Evolutionary conservation across 2,888 invertebrate genomes (phyloP), one percentile per base, ranked within the genome.

Genomic region (Andrena marginata): DNA sequence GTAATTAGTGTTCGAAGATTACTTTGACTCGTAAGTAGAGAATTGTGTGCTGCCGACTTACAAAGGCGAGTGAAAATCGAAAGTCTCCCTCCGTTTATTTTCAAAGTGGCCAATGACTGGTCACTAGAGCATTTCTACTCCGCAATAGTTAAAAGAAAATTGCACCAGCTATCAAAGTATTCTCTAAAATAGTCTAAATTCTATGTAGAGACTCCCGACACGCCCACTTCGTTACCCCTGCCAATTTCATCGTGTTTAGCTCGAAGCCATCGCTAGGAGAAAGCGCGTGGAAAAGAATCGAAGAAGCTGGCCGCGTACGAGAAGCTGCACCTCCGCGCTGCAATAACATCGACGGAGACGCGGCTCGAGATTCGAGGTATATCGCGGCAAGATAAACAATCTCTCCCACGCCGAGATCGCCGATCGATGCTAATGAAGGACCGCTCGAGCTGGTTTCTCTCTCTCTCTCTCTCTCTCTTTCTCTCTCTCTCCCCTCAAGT

Each of bases 351-450:
- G 80, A 51, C 60, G 64, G 64, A 77, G 48, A 35, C 84, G 65
- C 75, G 71, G 51, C 56, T 56, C 72, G 68, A 31, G 80, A 79
- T 84, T 82, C 84, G 42, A 77, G 70, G 79, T 77, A 82, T 86
- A 85, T 84, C 76, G 64, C 63, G 64, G 16, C 81, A 87, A 90
- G 90, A 92, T 92, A 91, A 92, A 92, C 90, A 91, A 89, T 91
- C 90, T 90, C 91, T 90, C 90, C 90, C 91, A 90, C 85, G 84
- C 87, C 85, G 68, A 59, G 79, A 82, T 84, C 81, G 81, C 13
- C 86, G 86, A 91, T 92, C 90, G 90, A 92, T 91, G 91, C 91
- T 92, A 92, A 92, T 91, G 91, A 92, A 91, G 91, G 85, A 87
- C 81, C 85, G 68, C 79, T 80, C 74, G 81, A 74, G 82, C 79